These are phyloP conservation scores for Entelurus aequoreus DNA, from an alignment of 2,113 vertebrate genomes.

Conservation along the genomic window DNA sequence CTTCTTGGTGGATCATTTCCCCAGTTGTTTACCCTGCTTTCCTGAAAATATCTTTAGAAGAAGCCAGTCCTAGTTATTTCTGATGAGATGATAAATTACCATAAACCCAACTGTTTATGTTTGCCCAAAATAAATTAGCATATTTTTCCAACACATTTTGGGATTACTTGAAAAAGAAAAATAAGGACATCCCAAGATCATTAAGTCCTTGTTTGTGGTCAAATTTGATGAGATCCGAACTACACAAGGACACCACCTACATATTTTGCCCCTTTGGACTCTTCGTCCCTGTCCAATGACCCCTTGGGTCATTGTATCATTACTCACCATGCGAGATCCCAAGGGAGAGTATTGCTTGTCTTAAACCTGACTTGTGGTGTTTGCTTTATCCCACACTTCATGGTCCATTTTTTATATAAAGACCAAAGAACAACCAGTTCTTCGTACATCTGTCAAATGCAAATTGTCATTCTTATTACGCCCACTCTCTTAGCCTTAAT, in stretches of 20 bases:
- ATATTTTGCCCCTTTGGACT: slow-evolving; percentile 32
- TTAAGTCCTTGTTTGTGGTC: slow-evolving; percentile 36
- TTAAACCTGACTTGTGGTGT: slow-evolving; percentile 12
- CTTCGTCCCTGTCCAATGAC: slow-evolving; percentile 47
- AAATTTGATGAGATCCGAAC: slow-evolving; percentile 35
- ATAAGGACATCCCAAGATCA: slow-evolving; percentile 28
- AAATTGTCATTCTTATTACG: slow-evolving; percentile 41
- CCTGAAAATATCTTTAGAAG: not conserved
- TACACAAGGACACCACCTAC: slow-evolving; percentile 38
- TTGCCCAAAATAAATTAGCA: not conserved
- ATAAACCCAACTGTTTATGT: not conserved
- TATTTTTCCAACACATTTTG: slow-evolving; percentile 1
- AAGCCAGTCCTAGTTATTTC: not conserved
- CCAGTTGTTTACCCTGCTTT: not conserved
- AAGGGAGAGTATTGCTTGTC: slow-evolving; percentile 17
- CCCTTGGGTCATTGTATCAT: slow-evolving; percentile 44
- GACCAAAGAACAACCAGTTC: not conserved
- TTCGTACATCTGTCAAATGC: not conserved
- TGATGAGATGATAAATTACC: not conserved
- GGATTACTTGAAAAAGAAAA: slow-evolving; percentile 3
- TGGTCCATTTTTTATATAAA: not conserved
- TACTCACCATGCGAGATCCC: slow-evolving; percentile 54
- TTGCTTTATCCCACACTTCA: slow-evolving; percentile 3
- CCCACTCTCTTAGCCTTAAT: slow-evolving; percentile 29
- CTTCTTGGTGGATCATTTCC: slow-evolving; percentile 15